These are phyloP conservation scores for Drosophila orosa DNA, from an alignment of 1,140 invertebrate genomes.

Conservation along the genomic window DNA sequence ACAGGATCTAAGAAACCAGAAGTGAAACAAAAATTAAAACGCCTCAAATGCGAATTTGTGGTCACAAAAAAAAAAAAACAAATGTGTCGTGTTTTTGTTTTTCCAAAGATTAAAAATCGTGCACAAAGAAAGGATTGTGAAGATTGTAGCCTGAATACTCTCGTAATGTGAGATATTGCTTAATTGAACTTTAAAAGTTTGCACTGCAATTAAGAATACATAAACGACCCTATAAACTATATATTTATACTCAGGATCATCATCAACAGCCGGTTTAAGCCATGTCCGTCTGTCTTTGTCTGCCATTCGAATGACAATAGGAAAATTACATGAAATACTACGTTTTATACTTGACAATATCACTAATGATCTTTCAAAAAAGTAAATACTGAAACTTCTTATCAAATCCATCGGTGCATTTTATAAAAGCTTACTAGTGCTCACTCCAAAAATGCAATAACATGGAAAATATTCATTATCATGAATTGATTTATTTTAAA, in stretches of 20 bases:
- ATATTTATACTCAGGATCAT: neutral
- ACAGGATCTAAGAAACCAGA: conserved; percentile 56
- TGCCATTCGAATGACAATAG: neutral
- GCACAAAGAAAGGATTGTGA: neutral
- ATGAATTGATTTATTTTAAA: neutral
- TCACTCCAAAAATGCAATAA: neutral
- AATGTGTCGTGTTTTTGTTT: conserved; percentile 14
- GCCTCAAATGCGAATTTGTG: conserved; percentile 66
- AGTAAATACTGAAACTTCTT: neutral
- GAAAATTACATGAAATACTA: neutral
- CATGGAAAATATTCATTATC: neutral
- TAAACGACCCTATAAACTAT: neutral
- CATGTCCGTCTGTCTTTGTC: neutral
- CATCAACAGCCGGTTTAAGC: neutral
- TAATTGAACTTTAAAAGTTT: neutral
- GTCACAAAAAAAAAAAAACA: conserved; percentile 59
- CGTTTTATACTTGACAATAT: neutral
- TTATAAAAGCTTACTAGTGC: neutral
- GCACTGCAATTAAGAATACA: neutral
- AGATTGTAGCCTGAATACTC: neutral
- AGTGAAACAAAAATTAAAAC: conserved; percentile 74
- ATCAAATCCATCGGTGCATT: neutral
- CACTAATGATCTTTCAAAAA: neutral
- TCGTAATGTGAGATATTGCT: neutral
- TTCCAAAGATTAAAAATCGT: neutral